These are phyloP conservation scores for Chauna torquata DNA, from an alignment of 2,113 vertebrate species.

Conservation along the genomic window DNA sequence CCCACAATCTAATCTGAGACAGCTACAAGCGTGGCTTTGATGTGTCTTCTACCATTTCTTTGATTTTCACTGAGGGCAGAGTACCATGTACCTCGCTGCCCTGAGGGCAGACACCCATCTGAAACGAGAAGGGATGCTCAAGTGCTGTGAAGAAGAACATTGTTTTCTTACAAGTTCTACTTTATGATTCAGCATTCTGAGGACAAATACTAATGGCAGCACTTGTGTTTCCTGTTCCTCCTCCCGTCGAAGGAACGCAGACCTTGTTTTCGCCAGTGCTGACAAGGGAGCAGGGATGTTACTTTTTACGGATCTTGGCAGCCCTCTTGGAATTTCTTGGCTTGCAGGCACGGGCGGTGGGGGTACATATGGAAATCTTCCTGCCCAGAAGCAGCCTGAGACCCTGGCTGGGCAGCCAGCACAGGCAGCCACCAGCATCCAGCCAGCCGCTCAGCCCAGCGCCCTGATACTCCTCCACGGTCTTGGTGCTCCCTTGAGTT, in stretches of 20 bases:
- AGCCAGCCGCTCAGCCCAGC: neutral
- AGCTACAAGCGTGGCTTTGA: neutral
- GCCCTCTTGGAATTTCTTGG: constrained; percentile 49
- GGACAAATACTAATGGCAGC: constrained; percentile 30
- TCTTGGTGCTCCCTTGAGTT: neutral
- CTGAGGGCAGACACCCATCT: neutral
- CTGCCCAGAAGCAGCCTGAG: constrained; percentile 42
- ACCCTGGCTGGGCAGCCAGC: constrained; percentile 9
- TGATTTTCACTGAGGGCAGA: neutral
- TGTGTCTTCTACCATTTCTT: neutral
- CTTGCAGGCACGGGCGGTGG: neutral
- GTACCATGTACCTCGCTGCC: neutral
- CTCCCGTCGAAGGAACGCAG: constrained; percentile 31
- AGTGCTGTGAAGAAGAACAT: neutral
- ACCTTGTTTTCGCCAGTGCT: constrained; percentile 31
- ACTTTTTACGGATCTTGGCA: constrained; percentile 46
- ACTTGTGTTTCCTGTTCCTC: constrained; percentile 18
- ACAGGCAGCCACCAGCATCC: constrained; percentile 5
- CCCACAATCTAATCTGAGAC: neutral
- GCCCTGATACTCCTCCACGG: neutral
- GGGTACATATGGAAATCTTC: constrained; percentile 36
- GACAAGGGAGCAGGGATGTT: neutral
- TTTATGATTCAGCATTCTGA: neutral
- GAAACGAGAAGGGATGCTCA: neutral
- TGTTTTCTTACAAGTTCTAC: neutral